Conservation (phyloP, 2,888 invertebrate species). For the Marronus borbonicus region DNA sequence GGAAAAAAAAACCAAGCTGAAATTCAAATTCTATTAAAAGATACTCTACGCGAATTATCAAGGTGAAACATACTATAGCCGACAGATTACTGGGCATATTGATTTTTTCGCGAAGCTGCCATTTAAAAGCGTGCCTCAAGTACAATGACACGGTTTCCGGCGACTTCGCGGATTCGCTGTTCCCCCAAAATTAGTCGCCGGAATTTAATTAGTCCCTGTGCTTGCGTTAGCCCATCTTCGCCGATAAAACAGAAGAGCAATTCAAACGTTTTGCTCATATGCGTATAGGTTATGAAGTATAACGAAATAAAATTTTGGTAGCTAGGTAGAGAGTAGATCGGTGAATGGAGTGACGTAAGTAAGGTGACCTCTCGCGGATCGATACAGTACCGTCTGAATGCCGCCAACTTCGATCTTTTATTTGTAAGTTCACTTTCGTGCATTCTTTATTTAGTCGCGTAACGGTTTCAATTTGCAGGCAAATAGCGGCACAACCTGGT, state of each 20-base stretch:
- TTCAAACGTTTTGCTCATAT: conserved; percentile 39
- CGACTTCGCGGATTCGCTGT: conserved; percentile 4
- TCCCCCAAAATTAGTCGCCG: conserved; percentile 15
- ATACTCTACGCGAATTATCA: not conserved
- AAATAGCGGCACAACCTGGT: not conserved
- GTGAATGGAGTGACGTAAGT: conserved; percentile 56
- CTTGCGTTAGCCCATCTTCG: not conserved
- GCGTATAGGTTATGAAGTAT: conserved; percentile 34
- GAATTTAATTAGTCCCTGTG: conserved; percentile 28
- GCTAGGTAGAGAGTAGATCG: conserved; percentile 40
- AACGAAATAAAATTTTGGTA: conserved; percentile 42
- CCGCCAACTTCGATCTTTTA: conserved; percentile 47
- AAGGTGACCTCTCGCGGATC: conserved; percentile 57
- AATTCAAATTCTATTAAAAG: conserved; percentile 23
- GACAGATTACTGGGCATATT: conserved; percentile 27
- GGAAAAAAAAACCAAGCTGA: not conserved
- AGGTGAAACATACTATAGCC: conserved; percentile 3
- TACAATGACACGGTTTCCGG: conserved; percentile 37
- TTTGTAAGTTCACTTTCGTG: conserved; percentile 44
- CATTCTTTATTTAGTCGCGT: conserved; percentile 15
- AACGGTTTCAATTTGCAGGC: not conserved
- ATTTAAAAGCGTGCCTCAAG: conserved; percentile 17
- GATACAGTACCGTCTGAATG: conserved; percentile 53
- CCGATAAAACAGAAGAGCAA: conserved; percentile 34
- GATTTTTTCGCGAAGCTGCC: conserved; percentile 36